These are phyloP conservation scores for Pteronura brasiliensis DNA, from an alignment of 2,113 vertebrate genomes.

Conservation along the genomic window DNA sequence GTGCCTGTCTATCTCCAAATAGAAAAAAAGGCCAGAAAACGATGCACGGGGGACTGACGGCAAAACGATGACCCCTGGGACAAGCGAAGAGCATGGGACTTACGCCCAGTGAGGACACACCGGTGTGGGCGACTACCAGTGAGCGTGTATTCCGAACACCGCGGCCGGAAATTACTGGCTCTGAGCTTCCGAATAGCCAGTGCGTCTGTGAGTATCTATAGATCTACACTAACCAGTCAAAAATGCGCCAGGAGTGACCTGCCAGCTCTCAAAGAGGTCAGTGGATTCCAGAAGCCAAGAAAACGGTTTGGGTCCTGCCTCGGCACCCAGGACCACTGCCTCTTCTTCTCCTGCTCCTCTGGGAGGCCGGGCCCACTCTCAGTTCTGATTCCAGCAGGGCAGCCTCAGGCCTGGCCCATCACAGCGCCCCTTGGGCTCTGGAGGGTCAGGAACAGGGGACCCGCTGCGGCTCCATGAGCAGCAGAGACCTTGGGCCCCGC, in stretches of 20 bases:
- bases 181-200: background rate
- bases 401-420: accelerated
- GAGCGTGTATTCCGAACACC: background rate
- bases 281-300: background rate
- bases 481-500: background rate
- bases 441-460: background rate
- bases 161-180: background rate
- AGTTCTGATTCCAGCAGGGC: background rate
- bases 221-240: too few species aligned
- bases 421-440: background rate
- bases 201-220: background rate
- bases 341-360: background rate
- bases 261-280: background rate
- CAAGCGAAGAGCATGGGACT: too few species aligned
- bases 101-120: background rate
- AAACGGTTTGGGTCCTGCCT: background rate
- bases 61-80: background rate
- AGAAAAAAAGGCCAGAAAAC: background rate
- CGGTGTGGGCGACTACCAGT: too few species aligned
- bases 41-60: background rate
- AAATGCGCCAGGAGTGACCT: background rate
- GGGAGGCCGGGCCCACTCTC: too few species aligned
- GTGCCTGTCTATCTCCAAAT: background rate
- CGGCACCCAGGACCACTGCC: too few species aligned
- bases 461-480: background rate